These are phyloP conservation scores for Lipotes vexillifer DNA, from an alignment of 2,113 vertebrate species.

Conservation along the genomic window DNA sequence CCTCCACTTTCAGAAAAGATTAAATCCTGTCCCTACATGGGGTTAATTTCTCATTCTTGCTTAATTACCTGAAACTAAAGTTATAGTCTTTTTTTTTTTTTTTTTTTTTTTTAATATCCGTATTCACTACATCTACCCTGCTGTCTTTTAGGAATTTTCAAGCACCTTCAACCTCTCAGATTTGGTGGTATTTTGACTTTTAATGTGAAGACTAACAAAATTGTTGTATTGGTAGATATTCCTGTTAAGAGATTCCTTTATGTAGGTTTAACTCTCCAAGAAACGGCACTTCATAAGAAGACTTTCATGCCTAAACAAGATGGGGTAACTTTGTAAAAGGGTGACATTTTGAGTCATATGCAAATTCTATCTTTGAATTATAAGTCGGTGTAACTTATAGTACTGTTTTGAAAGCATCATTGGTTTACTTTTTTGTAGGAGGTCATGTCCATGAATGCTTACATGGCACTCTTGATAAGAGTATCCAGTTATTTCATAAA, in stretches of 20 bases:
- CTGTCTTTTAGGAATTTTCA: background rate
- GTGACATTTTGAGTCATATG: background rate
- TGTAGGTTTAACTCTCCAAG: background rate
- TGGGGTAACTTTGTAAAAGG: background rate
- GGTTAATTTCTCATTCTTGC: background rate
- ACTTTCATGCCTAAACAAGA: background rate
- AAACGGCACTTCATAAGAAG: background rate
- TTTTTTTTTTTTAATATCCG: background rate
- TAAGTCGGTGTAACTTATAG: background rate
- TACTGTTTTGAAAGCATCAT: background rate
- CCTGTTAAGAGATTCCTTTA: background rate
- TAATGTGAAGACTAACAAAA: background rate
- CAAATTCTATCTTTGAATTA: background rate
- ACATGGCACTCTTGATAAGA: background rate
- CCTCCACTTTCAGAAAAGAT: constrained; percentile 2
- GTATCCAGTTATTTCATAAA: background rate
- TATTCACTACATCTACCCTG: background rate
- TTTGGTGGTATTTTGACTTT: background rate
- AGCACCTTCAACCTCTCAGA: background rate
- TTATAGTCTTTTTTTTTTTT: background rate
- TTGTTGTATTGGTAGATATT: background rate
- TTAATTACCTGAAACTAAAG: background rate
- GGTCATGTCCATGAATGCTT: background rate
- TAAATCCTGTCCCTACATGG: background rate
- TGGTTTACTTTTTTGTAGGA: background rate